A percentile compares a stretch with the other conserved stretches of the same genome.
Evolutionary conservation across 2,113 vertebrate species (phyloP).

Genomic region (Arizona elegans): DNA sequence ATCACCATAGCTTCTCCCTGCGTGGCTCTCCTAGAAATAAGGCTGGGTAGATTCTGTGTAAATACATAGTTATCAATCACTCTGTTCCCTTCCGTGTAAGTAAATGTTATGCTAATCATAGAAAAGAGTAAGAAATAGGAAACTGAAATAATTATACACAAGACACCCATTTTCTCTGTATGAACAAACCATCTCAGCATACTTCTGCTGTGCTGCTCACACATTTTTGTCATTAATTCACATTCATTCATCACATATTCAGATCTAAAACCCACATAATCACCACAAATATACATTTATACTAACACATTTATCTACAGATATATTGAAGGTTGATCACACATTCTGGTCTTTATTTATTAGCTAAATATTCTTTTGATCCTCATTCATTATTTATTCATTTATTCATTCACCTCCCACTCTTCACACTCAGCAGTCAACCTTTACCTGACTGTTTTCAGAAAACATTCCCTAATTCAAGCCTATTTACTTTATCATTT

Average conservation of each 20-base stretch:
- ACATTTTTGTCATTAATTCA: background rate
- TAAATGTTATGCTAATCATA: background rate
- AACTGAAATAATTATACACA: background rate
- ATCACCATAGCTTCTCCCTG: background rate
- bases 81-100: background rate
- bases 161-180: background rate
- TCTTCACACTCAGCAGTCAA: background rate
- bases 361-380: background rate
- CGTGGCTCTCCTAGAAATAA: accelerated
- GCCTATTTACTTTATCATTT: background rate
- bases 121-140: background rate
- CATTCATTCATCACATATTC: background rate
- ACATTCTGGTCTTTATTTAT: background rate
- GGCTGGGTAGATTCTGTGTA: background rate
- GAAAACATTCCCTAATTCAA: background rate
- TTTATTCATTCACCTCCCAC: background rate
- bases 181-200: background rate
- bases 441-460: background rate
- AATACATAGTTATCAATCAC: background rate
- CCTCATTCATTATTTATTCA: background rate
- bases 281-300: background rate
- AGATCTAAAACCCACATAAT: background rate
- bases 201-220: background rate
- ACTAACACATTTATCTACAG: background rate
- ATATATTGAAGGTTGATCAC: background rate